Percentiles rank a stretch among this genome's conserved stretches.
phyloP scores from a whole-genome alignment of 2,113 vertebrate genomes.

The Mugil cephalus region DNA sequence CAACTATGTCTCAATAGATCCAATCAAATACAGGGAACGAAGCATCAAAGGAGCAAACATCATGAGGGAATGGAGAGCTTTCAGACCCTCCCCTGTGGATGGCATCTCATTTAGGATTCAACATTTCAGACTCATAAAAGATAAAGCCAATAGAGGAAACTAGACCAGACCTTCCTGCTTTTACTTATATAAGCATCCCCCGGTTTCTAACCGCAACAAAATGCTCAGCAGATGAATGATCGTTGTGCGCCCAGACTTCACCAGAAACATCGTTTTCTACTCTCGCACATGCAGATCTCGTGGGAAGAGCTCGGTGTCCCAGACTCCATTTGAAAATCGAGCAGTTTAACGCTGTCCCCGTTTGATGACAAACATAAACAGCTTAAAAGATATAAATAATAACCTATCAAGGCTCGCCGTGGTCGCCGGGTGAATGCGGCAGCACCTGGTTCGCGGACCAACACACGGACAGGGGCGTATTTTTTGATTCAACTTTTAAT shows the following conservation, averaged over 20 bases:
- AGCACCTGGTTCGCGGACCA: not conserved
- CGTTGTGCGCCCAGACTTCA: not conserved
- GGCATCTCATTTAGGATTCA: conserved; percentile 35
- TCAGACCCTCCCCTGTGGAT: conserved; percentile 19
- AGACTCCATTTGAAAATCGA: not conserved
- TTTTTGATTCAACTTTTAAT: not conserved
- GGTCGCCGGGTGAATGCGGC: not conserved
- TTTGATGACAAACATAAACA: not conserved
- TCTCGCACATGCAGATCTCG: not conserved
- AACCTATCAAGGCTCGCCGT: not conserved
- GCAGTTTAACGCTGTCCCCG: not conserved
- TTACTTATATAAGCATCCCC: not conserved
- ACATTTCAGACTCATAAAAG: conserved; percentile 24
- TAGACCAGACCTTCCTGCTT: not conserved
- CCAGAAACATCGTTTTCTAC: not conserved
- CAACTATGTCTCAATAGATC: conserved; percentile 42
- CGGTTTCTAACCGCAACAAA: not conserved
- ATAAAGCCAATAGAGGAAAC: not conserved
- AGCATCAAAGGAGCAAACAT: conserved; percentile 46
- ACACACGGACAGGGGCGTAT: not conserved
- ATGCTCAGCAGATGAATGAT: not conserved
- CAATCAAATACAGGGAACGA: conserved; percentile 39
- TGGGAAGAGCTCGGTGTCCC: not conserved
- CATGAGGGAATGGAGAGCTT: conserved; percentile 12
- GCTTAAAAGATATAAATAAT: not conserved